Base-by-base conservation (phyloP, 2,888 invertebrate genomes). In the Cerceris ruficornis region DNA sequence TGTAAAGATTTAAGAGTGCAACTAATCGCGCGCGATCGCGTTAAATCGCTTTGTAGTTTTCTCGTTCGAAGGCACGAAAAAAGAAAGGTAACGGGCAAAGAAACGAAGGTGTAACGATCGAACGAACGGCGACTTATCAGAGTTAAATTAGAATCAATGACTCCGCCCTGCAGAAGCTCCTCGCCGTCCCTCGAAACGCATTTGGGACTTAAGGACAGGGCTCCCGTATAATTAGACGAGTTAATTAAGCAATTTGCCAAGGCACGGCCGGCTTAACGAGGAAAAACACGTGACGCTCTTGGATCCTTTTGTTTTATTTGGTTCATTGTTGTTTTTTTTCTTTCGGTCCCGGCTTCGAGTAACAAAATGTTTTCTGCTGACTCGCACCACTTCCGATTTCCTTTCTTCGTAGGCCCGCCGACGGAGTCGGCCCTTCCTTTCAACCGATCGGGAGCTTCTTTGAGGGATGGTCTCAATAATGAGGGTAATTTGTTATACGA, bases 241-340 rank as follows among this genome's bases (percentile, higher is more conserved):
- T 78, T 83, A 83, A 83, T 83, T 83, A 83, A 78, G 73, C 75
- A 83, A 83, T 83, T 75, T 81, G 67, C 75, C 61, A 73, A 66
- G 39, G 60, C 52, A 67, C 41, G 54, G 69, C 58, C 62, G 60
- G 71, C 67, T 83, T 81, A 82, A 81, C 61, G 61, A 74, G 73
- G 67, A 70, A 78, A 77, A 78, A 74, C 78, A 80, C 75, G 78
- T 74, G 74, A 69, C 67, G 73, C 59, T 73, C 28, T 4, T 75
- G 42, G 67, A 71, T 74, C 69, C 74, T 74, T 13, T 77, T 70
- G 69, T 74, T 65, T 74, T 68, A 49, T 64, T 52, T 55, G 68
- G 70, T 68, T 78, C 72, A 50, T 57, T n/a, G n/a, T n/a, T n/a
- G n/a, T n/a, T n/a, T n/a, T n/a, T n/a, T 83, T 77, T 73, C 74